phyloP scores from a whole-genome alignment of 2,888 invertebrate species.

The Lamellibrachia satsuma region DNA sequence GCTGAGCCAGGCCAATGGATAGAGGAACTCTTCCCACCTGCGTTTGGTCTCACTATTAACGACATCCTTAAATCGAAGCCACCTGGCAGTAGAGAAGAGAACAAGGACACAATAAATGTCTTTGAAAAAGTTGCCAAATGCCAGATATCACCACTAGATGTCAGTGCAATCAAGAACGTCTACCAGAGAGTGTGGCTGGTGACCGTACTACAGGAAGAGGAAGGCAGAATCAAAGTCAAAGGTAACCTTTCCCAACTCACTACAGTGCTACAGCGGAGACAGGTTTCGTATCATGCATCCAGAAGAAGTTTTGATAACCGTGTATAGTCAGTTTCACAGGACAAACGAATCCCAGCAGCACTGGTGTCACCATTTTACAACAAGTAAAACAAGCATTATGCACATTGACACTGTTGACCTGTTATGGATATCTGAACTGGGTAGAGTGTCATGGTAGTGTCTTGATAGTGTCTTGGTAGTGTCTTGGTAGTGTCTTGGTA shows the following conservation, averaged over 20 bases:
- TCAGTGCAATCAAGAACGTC: constrained; percentile 47
- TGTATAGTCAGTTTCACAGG: no score
- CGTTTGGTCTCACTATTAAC: constrained; percentile 48
- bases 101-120: constrained; percentile 28
- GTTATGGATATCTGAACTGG: no score
- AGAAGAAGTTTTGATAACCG: no score
- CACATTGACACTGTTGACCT: no score
- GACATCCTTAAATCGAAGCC: constrained; percentile 40
- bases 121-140: constrained; percentile 41
- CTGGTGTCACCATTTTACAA: no score
- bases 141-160: constrained; percentile 45
- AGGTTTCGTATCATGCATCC: no score
- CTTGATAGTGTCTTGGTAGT: no score
- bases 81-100: constrained; percentile 41
- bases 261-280: not conserved
- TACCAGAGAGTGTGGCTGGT: constrained; percentile 57
- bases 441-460: no score
- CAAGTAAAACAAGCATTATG: no score
- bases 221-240: constrained; percentile 32
- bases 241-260: not conserved
- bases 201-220: constrained; percentile 50
- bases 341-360: no score
- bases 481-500: no score
- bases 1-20: constrained; percentile 50
- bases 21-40: constrained; percentile 57